These are phyloP conservation scores for Acrocephalus kingi DNA, from an alignment of 2,113 vertebrate species.

Conservation along the genomic window DNA sequence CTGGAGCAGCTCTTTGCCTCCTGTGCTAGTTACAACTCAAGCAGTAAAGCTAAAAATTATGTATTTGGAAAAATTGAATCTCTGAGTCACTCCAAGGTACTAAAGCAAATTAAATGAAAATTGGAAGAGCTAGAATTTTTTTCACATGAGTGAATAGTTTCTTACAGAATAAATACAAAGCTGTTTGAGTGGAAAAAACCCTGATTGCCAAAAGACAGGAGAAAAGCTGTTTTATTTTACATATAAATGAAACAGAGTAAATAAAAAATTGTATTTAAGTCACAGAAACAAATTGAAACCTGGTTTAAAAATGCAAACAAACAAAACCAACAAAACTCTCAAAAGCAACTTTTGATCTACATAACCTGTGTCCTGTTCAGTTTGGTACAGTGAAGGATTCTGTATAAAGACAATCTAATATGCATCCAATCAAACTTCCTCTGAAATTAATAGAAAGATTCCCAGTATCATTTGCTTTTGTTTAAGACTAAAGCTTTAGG, in stretches of 20 bases:
- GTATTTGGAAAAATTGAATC: slow-evolving; percentile 62
- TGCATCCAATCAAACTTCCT: background rate
- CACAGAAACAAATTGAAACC: background rate
- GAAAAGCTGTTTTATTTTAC: slow-evolving; percentile 61
- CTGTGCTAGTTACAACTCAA: slow-evolving; percentile 52
- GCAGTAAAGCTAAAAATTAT: slow-evolving; percentile 56
- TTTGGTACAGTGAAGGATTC: background rate
- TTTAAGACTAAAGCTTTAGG: background rate
- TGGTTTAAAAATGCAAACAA: background rate
- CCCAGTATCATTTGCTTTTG: background rate
- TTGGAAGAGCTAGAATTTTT: slow-evolving; percentile 63
- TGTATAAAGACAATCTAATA: background rate
- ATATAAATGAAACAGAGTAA: slow-evolving; percentile 62
- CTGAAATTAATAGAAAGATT: background rate
- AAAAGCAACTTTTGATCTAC: background rate
- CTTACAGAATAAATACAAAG: slow-evolving; percentile 66
- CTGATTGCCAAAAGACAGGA: slow-evolving; percentile 57
- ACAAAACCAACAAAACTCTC: background rate
- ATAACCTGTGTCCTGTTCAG: background rate
- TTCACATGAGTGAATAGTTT: slow-evolving; percentile 68
- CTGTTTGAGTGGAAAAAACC: slow-evolving; percentile 63
- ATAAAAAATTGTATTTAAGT: slow-evolving; percentile 6
- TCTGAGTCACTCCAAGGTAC: slow-evolving; percentile 55
- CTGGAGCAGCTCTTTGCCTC: slow-evolving; percentile 5
- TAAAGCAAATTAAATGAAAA: slow-evolving; percentile 72